phyloP scores from a whole-genome alignment of 1,140 invertebrate genomes.

The Agrypnia vestita region DNA sequence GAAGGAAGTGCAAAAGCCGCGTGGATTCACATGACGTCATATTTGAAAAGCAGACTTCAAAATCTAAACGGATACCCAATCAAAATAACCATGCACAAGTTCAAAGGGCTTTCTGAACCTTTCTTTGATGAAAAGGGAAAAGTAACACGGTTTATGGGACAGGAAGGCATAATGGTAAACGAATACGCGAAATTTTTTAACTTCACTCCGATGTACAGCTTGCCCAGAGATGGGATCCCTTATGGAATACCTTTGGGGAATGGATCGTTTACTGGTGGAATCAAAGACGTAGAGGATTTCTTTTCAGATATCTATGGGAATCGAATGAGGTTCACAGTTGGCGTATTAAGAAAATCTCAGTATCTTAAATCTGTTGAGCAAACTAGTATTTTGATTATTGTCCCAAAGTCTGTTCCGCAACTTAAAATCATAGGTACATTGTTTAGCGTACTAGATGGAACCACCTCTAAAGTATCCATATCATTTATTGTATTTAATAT shows the following conservation, averaged over 20 bases:
- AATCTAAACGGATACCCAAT: background rate
- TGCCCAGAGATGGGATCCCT: constrained; percentile 42
- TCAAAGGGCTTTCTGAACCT: constrained; percentile 42
- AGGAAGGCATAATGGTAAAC: constrained; percentile 38
- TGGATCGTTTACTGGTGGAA: constrained; percentile 16
- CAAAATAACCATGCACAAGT: constrained; percentile 38
- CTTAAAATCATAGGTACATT: constrained; percentile 26
- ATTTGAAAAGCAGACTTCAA: no score
- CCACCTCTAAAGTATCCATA: background rate
- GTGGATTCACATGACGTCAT: no score
- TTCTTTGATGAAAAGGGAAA: constrained; percentile 31
- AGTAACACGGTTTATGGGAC: constrained; percentile 35
- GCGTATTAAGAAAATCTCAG: constrained; percentile 12
- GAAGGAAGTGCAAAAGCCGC: no score
- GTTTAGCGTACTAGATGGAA: constrained; percentile 28
- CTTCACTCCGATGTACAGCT: no score
- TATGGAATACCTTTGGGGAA: constrained; percentile 22
- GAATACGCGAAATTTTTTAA: constrained; percentile 52
- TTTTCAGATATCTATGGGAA: constrained; percentile 47
- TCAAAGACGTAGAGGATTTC: constrained; percentile 42
- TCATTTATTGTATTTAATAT: constrained; percentile 32
- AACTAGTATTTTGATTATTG: constrained; percentile 35
- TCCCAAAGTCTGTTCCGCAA: constrained; percentile 26
- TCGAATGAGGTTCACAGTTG: constrained; percentile 37
- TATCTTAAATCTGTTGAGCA: constrained; percentile 43